Conservation (phyloP, 92 coral and sea anemone genomes). For the Micromussa lordhowensis region DNA sequence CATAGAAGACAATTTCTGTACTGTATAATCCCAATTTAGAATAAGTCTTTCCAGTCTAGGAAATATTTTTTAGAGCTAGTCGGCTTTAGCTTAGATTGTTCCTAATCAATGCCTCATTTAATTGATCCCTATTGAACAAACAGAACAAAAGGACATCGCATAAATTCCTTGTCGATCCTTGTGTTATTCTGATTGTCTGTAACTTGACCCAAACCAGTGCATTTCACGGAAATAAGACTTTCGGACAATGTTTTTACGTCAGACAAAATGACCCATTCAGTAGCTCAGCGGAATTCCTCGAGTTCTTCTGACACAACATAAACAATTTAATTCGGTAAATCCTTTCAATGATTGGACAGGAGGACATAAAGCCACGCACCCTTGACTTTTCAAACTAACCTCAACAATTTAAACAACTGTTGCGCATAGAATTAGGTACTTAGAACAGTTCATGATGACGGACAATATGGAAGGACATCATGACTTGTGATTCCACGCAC, state of each 20-base stretch:
- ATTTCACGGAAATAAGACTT: neutral
- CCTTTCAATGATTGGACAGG: neutral
- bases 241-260: neutral
- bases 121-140: neutral
- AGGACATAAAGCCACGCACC: neutral
- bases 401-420: neutral
- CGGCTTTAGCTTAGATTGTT: neutral
- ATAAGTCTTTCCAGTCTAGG: too few relatives aligned
- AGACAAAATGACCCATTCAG: neutral
- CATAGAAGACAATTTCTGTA: too few relatives aligned
- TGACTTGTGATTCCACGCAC: neutral
- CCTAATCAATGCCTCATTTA: neutral
- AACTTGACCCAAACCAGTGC: neutral
- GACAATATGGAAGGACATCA: neutral
- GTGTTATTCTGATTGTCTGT: neutral
- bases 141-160: neutral
- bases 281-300: neutral
- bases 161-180: neutral
- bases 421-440: neutral
- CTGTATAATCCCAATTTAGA: too few relatives aligned
- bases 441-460: neutral
- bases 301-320: neutral
- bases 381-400: constrained; percentile 8
- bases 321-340: constrained; percentile 4
- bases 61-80: too few relatives aligned